Evolutionary conservation across 2,113 vertebrate genomes (phyloP), one percentile per base, ranked within the genome.

Genomic region (Aptenodytes patagonicus): DNA sequence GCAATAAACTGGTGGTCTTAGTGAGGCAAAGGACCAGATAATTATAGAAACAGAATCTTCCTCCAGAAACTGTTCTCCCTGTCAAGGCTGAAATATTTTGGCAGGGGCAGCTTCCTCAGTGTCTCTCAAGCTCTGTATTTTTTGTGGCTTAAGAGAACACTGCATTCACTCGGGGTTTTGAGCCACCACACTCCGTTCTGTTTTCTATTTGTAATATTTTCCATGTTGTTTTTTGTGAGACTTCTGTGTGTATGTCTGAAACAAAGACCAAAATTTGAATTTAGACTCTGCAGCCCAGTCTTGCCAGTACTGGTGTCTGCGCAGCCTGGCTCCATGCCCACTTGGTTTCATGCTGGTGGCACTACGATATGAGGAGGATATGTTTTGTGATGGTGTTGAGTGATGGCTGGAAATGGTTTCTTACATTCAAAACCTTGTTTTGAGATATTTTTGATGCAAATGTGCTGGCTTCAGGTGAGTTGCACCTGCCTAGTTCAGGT

Each of bases 141-240:
- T 95, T 95, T 95, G 93, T 87, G 93, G 94, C 89, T 96, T 84
- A 72, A 92, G 72, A 89, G 83, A 97, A 92, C 65, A 25, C 81
- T 89, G 82, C 54, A 85, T 95, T 94, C 87, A 83, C 87, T 94
- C 17, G 16, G 78, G 87, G 66, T 72, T 95, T 95, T 83, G 42
- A 96, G 82, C 81, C 94, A 93, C 89, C 62, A 52, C 94, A 80
- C 64, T 89, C 72, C 28, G 44, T 87, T 95, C 81, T 89, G 58
- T 82, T 91, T 97, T 95, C 84, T 93, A 95, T 96, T 97, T 95
- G 91, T 93, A 94, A 79, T 83, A 73, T 93, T 94, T 96, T 96
- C 92, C 82, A 10, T 94, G 87, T 85, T 93, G 32, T 60, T 96
- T 92, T 92, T 15, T 10, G 29, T 87, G 81, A 87, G 38, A 77